Percentiles rank a stretch among this genome's conserved stretches.
Conservation (phyloP, 2,797 vertebrate species). For the Chiloscyllium punctatum region DNA sequence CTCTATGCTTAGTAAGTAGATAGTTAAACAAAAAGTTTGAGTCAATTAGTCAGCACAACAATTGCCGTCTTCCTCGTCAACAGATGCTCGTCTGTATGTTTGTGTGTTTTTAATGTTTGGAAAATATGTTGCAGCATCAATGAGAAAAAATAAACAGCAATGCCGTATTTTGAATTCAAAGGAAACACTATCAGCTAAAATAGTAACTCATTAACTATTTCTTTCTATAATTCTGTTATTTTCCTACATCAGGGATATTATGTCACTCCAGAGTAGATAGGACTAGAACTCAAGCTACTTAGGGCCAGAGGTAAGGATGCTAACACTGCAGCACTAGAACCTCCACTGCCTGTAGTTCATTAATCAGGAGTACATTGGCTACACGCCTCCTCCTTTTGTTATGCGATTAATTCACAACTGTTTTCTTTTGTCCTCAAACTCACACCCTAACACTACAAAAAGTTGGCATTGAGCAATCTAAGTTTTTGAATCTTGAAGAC, state of each 20-base stretch:
- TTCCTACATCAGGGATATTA: too few species aligned
- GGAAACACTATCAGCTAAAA: background rate
- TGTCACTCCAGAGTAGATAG: too few species aligned
- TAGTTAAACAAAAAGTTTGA: background rate
- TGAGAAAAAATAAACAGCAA: background rate
- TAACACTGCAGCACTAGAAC: too few species aligned
- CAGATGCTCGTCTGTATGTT: background rate
- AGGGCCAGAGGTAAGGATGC: too few species aligned
- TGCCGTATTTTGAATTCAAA: background rate
- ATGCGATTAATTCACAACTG: background rate
- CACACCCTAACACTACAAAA: background rate
- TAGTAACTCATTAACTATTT: background rate
- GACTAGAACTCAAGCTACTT: too few species aligned
- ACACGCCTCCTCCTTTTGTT: background rate
- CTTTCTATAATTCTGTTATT: too few species aligned
- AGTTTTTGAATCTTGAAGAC: background rate
- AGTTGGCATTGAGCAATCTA: background rate
- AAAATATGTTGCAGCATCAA: background rate
- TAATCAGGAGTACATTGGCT: background rate
- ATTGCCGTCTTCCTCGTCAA: background rate
- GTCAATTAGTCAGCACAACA: background rate
- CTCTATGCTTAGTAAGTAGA: background rate
- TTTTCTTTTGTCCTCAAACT: background rate
- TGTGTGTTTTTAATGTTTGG: background rate
- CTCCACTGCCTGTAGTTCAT: too few species aligned